phyloP scores from a whole-genome alignment of 1,140 invertebrate species.

The Lepidurus couesii region DNA sequence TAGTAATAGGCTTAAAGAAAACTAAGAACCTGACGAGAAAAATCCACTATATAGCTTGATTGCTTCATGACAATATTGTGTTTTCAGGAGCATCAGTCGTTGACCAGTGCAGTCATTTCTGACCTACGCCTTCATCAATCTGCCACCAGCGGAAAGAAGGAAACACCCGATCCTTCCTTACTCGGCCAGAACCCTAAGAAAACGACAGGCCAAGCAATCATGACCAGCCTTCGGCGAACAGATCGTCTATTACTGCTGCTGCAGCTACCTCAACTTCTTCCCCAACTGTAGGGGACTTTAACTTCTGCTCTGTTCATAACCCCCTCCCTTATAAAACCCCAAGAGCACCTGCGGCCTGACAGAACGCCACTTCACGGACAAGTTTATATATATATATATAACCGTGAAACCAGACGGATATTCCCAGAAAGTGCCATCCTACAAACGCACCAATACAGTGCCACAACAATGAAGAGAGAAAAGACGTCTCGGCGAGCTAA shows the following conservation, averaged over 20 bases:
- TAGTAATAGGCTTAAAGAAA: not conserved
- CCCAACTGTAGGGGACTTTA: not conserved
- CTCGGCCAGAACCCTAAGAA: not conserved
- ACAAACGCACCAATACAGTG: not conserved
- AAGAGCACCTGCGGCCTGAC: constrained; percentile 17
- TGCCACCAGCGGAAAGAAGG: not conserved
- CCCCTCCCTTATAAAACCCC: not conserved
- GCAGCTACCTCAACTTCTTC: not conserved
- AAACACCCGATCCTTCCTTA: not conserved
- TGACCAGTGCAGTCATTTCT: not conserved
- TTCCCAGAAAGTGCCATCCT: not conserved
- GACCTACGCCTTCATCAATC: constrained; percentile 18
- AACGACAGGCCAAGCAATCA: constrained; percentile 1
- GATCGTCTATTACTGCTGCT: constrained; percentile 4
- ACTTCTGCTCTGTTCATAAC: not conserved
- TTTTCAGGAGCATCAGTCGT: not conserved
- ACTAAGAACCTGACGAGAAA: not conserved
- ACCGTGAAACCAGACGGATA: not conserved
- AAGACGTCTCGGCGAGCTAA: not conserved
- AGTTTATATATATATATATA: not conserved
- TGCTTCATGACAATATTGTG: constrained; percentile 6
- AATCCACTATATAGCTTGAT: not conserved
- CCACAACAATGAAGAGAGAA: not conserved
- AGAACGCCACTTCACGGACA: not conserved
- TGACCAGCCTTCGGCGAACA: not conserved